Conservation (phyloP, 2,888 invertebrate species). For the Rhaphigaster nebulosa region DNA sequence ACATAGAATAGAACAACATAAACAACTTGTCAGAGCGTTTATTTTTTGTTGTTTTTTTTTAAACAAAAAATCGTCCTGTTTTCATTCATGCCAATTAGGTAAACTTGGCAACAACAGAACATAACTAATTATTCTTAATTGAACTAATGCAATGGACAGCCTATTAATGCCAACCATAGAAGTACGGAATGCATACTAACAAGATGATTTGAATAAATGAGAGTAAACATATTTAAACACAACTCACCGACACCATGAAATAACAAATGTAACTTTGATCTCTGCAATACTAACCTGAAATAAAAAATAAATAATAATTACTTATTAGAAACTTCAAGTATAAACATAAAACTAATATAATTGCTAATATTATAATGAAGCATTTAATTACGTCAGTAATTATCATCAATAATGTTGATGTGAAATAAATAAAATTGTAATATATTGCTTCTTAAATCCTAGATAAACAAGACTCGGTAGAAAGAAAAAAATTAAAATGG, state of each 20-base stretch:
- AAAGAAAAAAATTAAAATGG: too few species aligned
- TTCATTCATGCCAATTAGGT: too few species aligned
- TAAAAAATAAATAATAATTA: not conserved
- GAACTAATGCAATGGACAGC: not conserved
- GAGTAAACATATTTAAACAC: not conserved
- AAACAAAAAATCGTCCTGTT: too few species aligned
- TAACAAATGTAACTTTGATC: not conserved
- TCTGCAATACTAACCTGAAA: not conserved
- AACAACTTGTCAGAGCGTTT: too few species aligned
- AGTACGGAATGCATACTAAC: not conserved
- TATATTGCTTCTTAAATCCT: too few species aligned
- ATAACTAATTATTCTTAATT: not conserved
- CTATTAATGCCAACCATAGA: not conserved
- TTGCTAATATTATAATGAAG: not conserved
- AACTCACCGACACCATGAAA: not conserved
- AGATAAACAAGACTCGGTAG: too few species aligned
- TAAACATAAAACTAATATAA: not conserved
- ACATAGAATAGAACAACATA: too few species aligned
- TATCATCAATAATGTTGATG: too few species aligned
- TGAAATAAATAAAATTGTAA: too few species aligned
- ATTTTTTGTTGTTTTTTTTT: too few species aligned
- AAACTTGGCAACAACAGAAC: not conserved
- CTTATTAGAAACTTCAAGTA: too few species aligned
- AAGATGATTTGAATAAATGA: not conserved
- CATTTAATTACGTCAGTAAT: too few species aligned